A percentile compares a stretch with the other conserved stretches of the same genome.
phyloP scores from a whole-genome alignment of 2,113 vertebrate species.

The Oreocharis arfaki region DNA sequence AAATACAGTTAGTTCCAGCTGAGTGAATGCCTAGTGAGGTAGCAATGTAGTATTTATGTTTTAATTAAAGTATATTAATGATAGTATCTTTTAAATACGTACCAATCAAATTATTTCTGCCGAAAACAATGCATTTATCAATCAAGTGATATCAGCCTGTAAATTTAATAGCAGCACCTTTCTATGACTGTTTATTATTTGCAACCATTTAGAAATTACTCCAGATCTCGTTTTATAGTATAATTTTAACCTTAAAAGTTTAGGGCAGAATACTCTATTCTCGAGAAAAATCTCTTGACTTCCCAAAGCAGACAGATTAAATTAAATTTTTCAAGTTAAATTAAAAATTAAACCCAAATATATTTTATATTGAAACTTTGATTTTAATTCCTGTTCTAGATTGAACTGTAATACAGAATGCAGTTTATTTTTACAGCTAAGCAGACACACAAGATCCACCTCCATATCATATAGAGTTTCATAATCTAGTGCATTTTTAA shows the following conservation, averaged over 20 bases:
- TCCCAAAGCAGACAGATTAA: conserved; percentile 39
- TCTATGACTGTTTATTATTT: conserved; percentile 43
- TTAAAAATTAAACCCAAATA: conserved; percentile 20
- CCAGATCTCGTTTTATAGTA: conserved; percentile 40
- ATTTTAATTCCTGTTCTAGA: conserved; percentile 37
- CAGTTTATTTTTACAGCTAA: conserved; percentile 5
- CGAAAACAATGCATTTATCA: conserved; percentile 53
- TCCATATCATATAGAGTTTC: not conserved
- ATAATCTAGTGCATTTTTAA: conserved; percentile 7
- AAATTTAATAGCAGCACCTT: conserved; percentile 45
- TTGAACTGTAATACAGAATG: conserved; percentile 24
- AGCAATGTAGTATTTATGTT: conserved; percentile 78
- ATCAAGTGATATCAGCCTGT: conserved; percentile 30
- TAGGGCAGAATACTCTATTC: conserved; percentile 23
- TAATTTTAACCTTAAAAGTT: conserved; percentile 68
- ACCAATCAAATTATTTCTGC: conserved; percentile 62
- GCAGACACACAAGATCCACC: not conserved
- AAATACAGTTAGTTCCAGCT: conserved; percentile 87
- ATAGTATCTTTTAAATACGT: conserved; percentile 65
- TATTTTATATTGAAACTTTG: not conserved
- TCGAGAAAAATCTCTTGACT: conserved; percentile 26
- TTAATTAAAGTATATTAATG: conserved; percentile 80
- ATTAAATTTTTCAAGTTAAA: conserved; percentile 26
- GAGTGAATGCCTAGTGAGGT: conserved; percentile 80
- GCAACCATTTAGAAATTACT: conserved; percentile 43